Conservation (phyloP, 2,888 invertebrate genomes). For the Drosophila ezoana region DNA sequence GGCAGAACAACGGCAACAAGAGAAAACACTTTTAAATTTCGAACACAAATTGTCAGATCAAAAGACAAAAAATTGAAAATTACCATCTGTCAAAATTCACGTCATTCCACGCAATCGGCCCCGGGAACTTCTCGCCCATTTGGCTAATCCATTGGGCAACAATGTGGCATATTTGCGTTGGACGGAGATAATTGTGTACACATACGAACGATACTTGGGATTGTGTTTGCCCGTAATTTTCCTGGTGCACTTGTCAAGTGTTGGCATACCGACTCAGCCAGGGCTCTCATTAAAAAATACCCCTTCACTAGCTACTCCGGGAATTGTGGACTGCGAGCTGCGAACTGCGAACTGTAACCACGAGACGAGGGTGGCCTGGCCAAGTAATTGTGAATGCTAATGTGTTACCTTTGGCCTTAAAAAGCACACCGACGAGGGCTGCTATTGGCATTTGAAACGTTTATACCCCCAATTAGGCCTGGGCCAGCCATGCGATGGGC, state of each 20-base stretch:
- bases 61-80: conserved; percentile 80
- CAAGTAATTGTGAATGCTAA: conserved; percentile 72
- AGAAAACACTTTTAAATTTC: conserved; percentile 71
- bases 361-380: conserved; percentile 35
- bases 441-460: conserved; percentile 54
- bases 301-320: conserved; percentile 32
- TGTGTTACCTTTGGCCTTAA: conserved; percentile 68
- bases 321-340: neutral
- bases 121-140: no score
- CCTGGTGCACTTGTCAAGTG: conserved; percentile 75
- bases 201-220: conserved; percentile 50
- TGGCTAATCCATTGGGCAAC: conserved; percentile 43
- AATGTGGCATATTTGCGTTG: conserved; percentile 47
- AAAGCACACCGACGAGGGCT: conserved; percentile 48
- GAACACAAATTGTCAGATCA: conserved; percentile 80
- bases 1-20: conserved; percentile 63
- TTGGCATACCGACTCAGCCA: conserved; percentile 69
- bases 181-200: conserved; percentile 57
- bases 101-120: conserved; percentile 61
- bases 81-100: conserved; percentile 85
- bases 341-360: conserved; percentile 32
- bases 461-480: conserved; percentile 84
- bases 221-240: conserved; percentile 56
- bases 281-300: conserved; percentile 69
- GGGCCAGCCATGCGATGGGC: conserved; percentile 58